Conservation (phyloP, 2,797 vertebrate species). For the Neosilurus mollespiculum region DNA sequence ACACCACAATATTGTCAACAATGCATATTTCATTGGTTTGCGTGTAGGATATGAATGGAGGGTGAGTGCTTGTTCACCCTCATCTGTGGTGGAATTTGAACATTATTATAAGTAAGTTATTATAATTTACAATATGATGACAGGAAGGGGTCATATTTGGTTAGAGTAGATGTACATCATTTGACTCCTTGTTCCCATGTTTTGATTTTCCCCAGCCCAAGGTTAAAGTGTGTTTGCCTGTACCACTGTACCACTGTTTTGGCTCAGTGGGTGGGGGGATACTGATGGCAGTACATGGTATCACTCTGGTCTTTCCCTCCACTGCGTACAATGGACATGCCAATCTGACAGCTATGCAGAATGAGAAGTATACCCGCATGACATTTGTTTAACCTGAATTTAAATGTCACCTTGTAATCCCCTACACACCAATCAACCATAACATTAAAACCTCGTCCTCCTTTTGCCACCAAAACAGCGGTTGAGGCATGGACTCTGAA, state of each 20-base stretch:
- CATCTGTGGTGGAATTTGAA: conserved; percentile 1
- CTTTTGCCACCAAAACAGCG: too few species aligned
- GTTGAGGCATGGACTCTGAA: too few species aligned
- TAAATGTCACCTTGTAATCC: neutral
- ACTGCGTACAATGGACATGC: conserved; percentile 77
- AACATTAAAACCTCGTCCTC: too few species aligned
- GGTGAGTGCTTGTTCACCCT: conserved; percentile 66
- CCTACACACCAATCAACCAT: too few species aligned
- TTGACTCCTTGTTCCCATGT: conserved; percentile 7
- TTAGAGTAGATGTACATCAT: neutral
- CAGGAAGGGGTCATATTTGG: neutral
- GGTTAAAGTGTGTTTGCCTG: conserved; percentile 70
- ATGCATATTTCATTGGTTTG: conserved; percentile 73
- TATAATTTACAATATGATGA: neutral
- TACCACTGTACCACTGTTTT: conserved; percentile 91
- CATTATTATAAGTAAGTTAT: neutral
- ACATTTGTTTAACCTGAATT: conserved; percentile 1
- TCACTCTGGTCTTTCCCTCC: conserved; percentile 76
- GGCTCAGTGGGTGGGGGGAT: conserved; percentile 83
- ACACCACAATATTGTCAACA: conserved; percentile 93
- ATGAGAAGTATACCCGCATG: conserved; percentile 78
- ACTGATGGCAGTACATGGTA: conserved; percentile 77
- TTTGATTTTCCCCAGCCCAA: conserved; percentile 60
- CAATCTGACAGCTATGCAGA: conserved; percentile 75
- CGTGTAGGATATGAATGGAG: conserved; percentile 70